Evolutionary conservation across 2,113 vertebrate genomes (phyloP).

Genomic region (Rousettus leschenaultii): DNA sequence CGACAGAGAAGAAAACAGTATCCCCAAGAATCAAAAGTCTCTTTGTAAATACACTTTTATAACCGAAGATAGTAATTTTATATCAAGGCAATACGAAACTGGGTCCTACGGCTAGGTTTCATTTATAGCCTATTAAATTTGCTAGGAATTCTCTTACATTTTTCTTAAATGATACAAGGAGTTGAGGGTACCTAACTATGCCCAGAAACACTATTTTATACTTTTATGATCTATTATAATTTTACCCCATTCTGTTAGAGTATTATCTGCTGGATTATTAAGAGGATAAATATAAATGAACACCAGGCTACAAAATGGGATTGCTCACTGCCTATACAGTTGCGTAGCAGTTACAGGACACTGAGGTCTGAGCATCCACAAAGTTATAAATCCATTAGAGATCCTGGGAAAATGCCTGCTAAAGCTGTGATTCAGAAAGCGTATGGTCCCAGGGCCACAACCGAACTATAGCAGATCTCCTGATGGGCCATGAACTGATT

Average conservation of each 20-base stretch:
- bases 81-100: background rate
- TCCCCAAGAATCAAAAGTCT: background rate
- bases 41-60: constrained; percentile 7
- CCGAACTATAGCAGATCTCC: background rate
- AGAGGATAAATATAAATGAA: background rate
- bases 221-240: background rate
- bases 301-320: background rate
- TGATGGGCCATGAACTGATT: background rate
- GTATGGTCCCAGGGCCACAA: background rate
- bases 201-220: background rate
- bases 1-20: background rate
- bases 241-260: background rate
- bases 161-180: background rate
- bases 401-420: background rate
- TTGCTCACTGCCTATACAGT: background rate
- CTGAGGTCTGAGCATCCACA: background rate
- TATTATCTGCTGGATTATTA: background rate
- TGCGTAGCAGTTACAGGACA: background rate
- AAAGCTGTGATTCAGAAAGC: background rate
- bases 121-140: background rate
- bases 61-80: background rate
- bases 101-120: background rate
- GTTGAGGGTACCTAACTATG: background rate
- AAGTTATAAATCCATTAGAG: background rate
- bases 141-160: background rate